Base-by-base conservation (phyloP, 1,140 invertebrate genomes). In the Drosophila subpulchrella region DNA sequence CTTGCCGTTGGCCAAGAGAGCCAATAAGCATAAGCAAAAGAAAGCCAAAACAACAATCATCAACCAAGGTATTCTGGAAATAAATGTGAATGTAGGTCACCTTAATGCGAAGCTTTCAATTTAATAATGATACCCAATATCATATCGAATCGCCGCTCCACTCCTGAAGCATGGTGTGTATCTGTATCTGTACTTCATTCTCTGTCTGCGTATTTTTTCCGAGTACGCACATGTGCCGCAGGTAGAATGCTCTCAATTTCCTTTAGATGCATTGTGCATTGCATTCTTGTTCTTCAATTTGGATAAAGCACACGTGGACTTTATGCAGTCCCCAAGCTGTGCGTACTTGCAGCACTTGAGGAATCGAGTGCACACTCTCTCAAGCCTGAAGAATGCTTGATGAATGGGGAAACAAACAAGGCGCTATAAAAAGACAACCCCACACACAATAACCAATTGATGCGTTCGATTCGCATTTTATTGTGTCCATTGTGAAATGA, bases 101-200 rank as follows among this genome's bases (percentile, higher is more conserved):
- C 80, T 78, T 77, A 78, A 89, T 80, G 74, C 66, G 80, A 78
- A 62, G 84, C 84, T 89, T 89, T 89, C 84, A 89, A 70, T 89
- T 89, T 89, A 89, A 89, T 89, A 84, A 72, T 73, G 84, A 78
- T 89, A 71, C 65, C 80, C 20, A 77, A 88, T 88, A 59, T 46
- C 55, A 54, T 70, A 63, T 62, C 34, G 53, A 38, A 50, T 46
- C 46, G 55, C 54, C n/a, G 50, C 24, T 30, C 60, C 24, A 12
- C 58, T 72, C 34, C 12, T 20, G 13, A 32, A 15, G 34, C 8
- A 15, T 24, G 42, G 1, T 66, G 2, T 56, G 44, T 24, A n/a
- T 65, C 2, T 44, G 47, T 48, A 15, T 47, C 36, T 47, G 34
- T 30, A 56, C 20, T 32, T 68, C 11, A 4, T 13, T 15, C n/a